Conservation (phyloP, 2,797 vertebrate species). For the Ptychadena robeensis region DNA sequence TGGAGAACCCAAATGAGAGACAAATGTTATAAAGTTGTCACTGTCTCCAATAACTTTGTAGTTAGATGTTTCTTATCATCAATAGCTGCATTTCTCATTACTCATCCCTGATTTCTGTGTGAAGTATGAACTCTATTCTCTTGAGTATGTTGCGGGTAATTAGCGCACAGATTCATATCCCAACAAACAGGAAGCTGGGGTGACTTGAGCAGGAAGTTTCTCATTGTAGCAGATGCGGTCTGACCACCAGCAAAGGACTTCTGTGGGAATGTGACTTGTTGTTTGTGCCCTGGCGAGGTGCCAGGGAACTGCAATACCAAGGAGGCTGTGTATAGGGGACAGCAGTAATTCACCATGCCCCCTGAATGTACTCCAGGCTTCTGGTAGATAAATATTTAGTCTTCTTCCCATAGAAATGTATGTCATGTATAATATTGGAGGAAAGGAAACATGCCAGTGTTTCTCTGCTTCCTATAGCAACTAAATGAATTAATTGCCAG, state of each 20-base stretch:
- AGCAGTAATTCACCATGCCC: not conserved
- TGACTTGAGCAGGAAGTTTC: slow-evolving; percentile 47
- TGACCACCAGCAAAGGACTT: slow-evolving; percentile 3
- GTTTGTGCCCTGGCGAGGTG: slow-evolving; percentile 32
- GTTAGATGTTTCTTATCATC: too few relatives aligned
- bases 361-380: not conserved
- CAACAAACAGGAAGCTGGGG: slow-evolving; percentile 54
- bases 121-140: not conserved
- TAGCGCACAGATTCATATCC: slow-evolving; percentile 17
- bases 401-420: not conserved
- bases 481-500: not conserved
- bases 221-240: slow-evolving; percentile 36
- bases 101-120: not conserved
- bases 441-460: not conserved
- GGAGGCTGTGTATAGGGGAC: not conserved
- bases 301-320: slow-evolving; percentile 22
- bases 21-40: too few relatives aligned
- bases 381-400: not conserved
- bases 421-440: not conserved
- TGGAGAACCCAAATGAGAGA: too few relatives aligned
- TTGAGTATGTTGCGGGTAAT: slow-evolving; percentile 9
- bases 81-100: too few relatives aligned
- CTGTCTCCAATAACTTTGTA: too few relatives aligned
- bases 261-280: slow-evolving; percentile 53
- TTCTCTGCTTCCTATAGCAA: not conserved